These are phyloP conservation scores for Grus americana DNA, from an alignment of 2,113 vertebrate genomes.

Conservation along the genomic window DNA sequence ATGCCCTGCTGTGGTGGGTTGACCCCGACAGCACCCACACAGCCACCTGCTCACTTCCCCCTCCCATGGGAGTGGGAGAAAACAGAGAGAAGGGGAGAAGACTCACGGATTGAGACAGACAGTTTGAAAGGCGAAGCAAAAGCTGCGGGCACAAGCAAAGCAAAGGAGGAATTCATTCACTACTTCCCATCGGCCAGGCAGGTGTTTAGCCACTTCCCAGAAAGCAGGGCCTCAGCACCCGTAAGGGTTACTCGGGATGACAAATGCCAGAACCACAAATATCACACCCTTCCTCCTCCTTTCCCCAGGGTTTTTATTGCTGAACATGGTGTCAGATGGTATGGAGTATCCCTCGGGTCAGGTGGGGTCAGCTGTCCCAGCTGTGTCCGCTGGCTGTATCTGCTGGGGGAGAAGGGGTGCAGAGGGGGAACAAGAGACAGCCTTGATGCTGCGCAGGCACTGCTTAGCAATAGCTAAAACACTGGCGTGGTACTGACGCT, in stretches of 20 bases:
- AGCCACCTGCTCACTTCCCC: neutral
- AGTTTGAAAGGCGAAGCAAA: neutral
- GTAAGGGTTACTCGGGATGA: neutral
- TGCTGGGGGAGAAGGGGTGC: neutral
- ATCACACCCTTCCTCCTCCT: neutral
- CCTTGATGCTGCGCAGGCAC: neutral
- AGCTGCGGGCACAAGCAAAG: neutral
- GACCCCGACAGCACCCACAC: neutral
- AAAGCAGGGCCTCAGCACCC: neutral
- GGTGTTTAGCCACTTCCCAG: neutral
- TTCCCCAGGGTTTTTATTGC: neutral
- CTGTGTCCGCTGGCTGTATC: neutral
- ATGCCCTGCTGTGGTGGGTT: neutral
- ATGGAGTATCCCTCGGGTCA: accelerated
- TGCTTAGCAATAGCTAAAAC: neutral
- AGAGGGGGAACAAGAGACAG: neutral
- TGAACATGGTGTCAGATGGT: neutral
- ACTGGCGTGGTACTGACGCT: neutral
- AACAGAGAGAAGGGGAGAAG: neutral
- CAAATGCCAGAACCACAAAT: neutral
- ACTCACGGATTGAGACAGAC: neutral
- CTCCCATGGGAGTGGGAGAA: neutral
- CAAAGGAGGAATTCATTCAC: neutral
- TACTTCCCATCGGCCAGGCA: neutral
- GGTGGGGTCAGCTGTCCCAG: neutral